These are phyloP conservation scores for Phataginus tricuspis DNA, from an alignment of 2,797 vertebrate genomes.

Conservation along the genomic window DNA sequence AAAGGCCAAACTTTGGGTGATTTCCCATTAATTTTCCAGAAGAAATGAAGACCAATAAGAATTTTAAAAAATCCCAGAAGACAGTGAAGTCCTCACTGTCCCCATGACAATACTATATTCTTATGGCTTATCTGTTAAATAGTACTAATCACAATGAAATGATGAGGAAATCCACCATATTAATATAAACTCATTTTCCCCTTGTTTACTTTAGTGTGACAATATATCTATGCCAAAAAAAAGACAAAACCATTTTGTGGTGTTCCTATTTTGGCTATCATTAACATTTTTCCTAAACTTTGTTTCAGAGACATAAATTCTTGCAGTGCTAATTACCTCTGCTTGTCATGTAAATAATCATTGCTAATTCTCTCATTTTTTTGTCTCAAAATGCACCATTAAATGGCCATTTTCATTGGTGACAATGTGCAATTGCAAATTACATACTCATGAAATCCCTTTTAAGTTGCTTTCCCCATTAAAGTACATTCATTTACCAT, in stretches of 20 bases:
- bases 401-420: background rate
- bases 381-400: background rate
- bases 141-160: background rate
- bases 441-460: background rate
- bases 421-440: background rate
- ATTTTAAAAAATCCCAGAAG: background rate
- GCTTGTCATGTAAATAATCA: background rate
- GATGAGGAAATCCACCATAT: background rate
- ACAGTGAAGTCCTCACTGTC: background rate
- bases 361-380: background rate
- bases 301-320: background rate
- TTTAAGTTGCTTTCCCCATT: background rate
- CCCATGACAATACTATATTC: background rate
- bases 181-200: background rate
- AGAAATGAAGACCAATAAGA: background rate
- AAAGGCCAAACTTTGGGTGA: background rate
- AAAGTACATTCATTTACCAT: background rate
- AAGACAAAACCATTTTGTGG: background rate
- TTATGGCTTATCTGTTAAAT: background rate
- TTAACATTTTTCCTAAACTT: conserved; percentile 26
- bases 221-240: background rate
- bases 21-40: background rate
- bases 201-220: background rate
- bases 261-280: background rate
- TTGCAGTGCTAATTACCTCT: background rate